These are phyloP conservation scores for Hippopotamus amphibius DNA, from an alignment of 2,113 vertebrate genomes.

Conservation along the genomic window DNA sequence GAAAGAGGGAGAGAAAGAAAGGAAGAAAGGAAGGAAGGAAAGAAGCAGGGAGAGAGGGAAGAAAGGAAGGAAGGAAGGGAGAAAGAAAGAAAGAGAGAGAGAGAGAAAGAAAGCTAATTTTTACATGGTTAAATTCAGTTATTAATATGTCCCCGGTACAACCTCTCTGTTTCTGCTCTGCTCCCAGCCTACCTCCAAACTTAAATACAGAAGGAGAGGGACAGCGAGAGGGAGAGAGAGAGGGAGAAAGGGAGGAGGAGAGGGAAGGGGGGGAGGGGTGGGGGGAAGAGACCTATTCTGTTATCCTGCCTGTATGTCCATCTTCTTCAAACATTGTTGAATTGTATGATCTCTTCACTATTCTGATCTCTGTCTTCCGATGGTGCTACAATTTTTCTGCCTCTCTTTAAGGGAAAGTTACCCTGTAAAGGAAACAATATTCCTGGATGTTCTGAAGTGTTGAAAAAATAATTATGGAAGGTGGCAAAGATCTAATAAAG, in stretches of 20 bases:
- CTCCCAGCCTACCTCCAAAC: neutral
- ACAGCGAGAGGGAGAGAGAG: no score
- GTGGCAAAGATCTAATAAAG: neutral
- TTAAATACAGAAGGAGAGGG: neutral
- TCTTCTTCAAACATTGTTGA: neutral
- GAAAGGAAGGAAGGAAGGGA: neutral
- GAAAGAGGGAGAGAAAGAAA: neutral
- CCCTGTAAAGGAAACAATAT: neutral
- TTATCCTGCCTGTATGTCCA: neutral
- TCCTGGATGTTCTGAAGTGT: neutral
- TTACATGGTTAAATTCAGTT: neutral
- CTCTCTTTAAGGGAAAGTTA: neutral
- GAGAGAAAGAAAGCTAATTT: neutral
- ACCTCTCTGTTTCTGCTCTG: neutral
- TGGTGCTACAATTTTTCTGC: neutral
- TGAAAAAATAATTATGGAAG: neutral
- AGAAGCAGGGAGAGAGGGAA: fast-evolving
- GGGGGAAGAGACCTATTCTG: neutral
- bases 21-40: no score
- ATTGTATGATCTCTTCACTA: neutral
- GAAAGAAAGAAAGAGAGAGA: no score
- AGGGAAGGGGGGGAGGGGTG: no score
- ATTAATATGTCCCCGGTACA: neutral
- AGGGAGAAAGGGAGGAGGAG: neutral
- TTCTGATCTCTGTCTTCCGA: neutral